Evolutionary conservation across 2,797 vertebrate genomes (phyloP).

Genomic region (Onychomys torridus): DNA sequence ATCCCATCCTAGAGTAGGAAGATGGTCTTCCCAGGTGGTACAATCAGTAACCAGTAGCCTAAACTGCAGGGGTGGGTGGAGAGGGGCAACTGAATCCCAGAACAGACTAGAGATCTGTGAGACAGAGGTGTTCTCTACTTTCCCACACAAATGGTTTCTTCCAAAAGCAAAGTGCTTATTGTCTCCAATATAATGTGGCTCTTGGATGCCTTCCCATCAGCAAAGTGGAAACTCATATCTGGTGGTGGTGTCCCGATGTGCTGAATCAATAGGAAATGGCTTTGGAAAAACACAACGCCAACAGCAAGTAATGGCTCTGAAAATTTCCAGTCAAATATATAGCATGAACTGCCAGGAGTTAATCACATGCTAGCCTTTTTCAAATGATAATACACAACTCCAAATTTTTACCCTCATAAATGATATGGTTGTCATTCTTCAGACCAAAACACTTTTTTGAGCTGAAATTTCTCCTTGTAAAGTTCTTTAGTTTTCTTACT

Average conservation of each 20-base stretch:
- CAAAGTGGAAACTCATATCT: slow-evolving; percentile 61
- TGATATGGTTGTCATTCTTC: background rate
- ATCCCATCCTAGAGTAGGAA: background rate
- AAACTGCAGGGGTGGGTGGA: background rate
- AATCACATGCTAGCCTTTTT: background rate
- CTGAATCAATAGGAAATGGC: slow-evolving; percentile 68
- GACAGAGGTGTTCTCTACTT: background rate
- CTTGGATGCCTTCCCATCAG: slow-evolving; percentile 59
- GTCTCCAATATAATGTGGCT: slow-evolving; percentile 51
- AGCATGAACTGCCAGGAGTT: slow-evolving; percentile 10
- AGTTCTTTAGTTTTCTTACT: background rate
- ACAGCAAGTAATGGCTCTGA: slow-evolving; percentile 63
- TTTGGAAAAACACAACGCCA: slow-evolving; percentile 64
- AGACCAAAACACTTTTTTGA: background rate
- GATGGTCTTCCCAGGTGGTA: background rate
- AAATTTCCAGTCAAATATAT: slow-evolving; percentile 13
- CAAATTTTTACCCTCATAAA: background rate
- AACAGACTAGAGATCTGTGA: slow-evolving; percentile 6
- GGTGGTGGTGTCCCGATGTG: slow-evolving; percentile 56
- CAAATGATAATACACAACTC: background rate
- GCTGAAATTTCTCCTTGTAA: background rate
- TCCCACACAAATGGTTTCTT: slow-evolving; percentile 23
- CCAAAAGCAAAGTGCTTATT: slow-evolving; percentile 58
- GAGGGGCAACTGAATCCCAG: background rate
- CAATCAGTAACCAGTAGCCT: background rate